Evolutionary conservation across 2,113 vertebrate species (phyloP).

Genomic region (Globicephala melas): DNA sequence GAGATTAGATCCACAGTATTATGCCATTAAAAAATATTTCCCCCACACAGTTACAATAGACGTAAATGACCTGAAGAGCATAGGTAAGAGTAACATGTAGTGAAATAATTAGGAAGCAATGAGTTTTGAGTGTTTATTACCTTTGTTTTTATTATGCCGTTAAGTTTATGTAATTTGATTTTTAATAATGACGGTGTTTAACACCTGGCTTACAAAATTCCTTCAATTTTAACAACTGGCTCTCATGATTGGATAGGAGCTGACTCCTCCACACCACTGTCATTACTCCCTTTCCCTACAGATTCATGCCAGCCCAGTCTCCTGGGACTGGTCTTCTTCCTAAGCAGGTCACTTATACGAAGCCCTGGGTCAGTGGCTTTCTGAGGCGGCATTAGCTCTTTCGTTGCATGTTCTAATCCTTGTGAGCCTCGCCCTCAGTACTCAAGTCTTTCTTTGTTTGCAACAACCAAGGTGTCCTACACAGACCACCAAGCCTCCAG

Average conservation of each 20-base stretch:
- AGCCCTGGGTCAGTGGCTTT: not conserved
- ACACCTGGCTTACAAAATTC: not conserved
- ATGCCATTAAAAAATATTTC: not conserved
- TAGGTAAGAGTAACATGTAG: not conserved
- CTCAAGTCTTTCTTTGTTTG: not conserved
- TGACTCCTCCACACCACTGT: not conserved
- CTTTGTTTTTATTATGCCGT: conserved; percentile 8
- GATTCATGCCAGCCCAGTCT: not conserved
- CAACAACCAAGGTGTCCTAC: not conserved
- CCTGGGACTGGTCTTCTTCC: not conserved
- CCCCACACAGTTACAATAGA: not conserved
- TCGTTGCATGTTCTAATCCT: not conserved
- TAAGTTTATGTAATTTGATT: not conserved
- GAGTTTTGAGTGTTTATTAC: not conserved
- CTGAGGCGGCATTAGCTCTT: not conserved
- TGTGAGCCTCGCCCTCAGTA: not conserved
- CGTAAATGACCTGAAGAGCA: not conserved
- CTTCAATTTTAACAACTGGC: not conserved
- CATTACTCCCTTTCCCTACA: not conserved
- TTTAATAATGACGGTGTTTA: not conserved
- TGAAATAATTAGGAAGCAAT: not conserved
- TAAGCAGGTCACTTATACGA: not conserved
- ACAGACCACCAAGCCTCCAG: not conserved
- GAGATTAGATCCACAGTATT: not conserved
- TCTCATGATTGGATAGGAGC: not conserved